A percentile compares a stretch with the other conserved stretches of the same genome.
Conservation (phyloP, 2,113 vertebrate species). For the Camelus dromedarius region DNA sequence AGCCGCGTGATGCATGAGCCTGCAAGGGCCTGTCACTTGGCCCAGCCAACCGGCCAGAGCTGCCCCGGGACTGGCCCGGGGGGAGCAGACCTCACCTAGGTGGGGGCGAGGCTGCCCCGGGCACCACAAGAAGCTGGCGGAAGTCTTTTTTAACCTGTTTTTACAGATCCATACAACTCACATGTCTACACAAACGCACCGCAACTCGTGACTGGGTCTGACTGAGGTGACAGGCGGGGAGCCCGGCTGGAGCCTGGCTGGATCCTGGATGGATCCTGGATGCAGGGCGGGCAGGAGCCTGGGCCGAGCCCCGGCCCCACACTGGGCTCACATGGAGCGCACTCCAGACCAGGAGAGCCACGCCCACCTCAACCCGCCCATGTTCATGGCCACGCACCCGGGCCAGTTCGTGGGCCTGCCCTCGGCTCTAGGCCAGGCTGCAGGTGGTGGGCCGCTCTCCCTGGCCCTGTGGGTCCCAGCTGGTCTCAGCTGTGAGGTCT, state of each 20-base stretch:
- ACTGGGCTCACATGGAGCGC: neutral
- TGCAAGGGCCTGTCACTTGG: fast-evolving
- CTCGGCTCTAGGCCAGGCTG: neutral
- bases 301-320: neutral
- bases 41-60: neutral
- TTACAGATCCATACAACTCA: neutral
- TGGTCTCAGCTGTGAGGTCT: neutral
- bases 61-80: neutral
- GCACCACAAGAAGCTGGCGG: fast-evolving
- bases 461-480: neutral
- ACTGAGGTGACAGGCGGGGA: neutral
- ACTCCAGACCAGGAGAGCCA: fast-evolving
- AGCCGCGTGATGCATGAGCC: fast-evolving
- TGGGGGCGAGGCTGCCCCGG: neutral
- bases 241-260: too few relatives aligned
- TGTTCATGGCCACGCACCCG: neutral
- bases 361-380: neutral
- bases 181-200: slow-evolving; percentile 49
- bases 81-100: neutral
- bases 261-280: too few relatives aligned
- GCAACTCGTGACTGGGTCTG: slow-evolving; percentile 77
- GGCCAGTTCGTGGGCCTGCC: neutral
- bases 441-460: neutral
- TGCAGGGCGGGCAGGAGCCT: too few relatives aligned
- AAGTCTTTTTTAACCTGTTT: slow-evolving; percentile 83